Evolutionary conservation across 2,888 invertebrate species (phyloP), one percentile per base, ranked within the genome.

Genomic region (Oscheius onirici): DNA sequence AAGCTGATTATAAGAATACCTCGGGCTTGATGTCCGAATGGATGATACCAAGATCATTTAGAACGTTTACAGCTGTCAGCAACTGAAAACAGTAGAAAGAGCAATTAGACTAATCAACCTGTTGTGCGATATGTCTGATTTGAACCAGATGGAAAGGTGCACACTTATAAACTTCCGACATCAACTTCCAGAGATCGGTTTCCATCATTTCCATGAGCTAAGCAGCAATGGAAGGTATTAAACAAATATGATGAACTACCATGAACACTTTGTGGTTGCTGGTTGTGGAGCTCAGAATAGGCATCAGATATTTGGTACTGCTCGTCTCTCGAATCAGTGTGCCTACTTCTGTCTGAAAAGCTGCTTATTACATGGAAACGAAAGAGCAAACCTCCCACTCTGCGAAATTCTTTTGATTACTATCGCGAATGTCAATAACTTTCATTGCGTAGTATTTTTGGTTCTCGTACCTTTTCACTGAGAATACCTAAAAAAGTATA

Each of bases 1-100:
- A 34, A 34, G 3, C 5, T 34, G 8, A 34, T 8, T 3, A 3
- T 6, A 34, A 34, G 5, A 34, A 34, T 34, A 34, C 34, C 34
- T 46, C 46, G n/a, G 46, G 46, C 46, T 46, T 46, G 46, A 46
- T 46, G 20, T 46, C 46, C 13, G 46, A 46, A 20, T 46, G 46
- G 20, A 46, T 46, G 5, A 46, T 46, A 5, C 46, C 46, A 5
- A 46, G n/a, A 46, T 20, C 13, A 46, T 46, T 15, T 3, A 46
- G 46, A 46, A 46, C 13, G 5, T 46, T 20, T 20, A 46, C 46
- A 46, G 46, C 46, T 46, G 46, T 46, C 46, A 46, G 11, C 13
- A 46, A 13, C 46, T 46, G 20, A 46, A 46, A 5, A 46, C 46
- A 46, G 13, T 43, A 46, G 8, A 20, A 46, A 5, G 20, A 17